These are phyloP conservation scores for Notocelia uddmanniana DNA, from an alignment of 2,888 invertebrate genomes.

Conservation along the genomic window DNA sequence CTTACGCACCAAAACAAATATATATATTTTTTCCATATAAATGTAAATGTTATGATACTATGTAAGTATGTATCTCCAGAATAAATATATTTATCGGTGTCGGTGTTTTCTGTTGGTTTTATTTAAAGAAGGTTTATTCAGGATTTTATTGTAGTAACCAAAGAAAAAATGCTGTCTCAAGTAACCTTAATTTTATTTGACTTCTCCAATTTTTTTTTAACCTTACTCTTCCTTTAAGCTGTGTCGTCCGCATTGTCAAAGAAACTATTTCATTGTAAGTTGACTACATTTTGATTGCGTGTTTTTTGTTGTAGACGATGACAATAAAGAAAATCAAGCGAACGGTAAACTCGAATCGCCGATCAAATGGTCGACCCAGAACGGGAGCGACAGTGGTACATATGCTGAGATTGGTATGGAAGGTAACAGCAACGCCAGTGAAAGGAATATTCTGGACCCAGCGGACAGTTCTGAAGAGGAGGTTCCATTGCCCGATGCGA, in stretches of 20 bases:
- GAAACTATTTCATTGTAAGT: neutral
- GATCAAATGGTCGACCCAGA: slow-evolving; percentile 79
- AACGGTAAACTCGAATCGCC: slow-evolving; percentile 82
- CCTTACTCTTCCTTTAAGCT: no score
- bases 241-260: neutral
- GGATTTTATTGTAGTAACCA: no score
- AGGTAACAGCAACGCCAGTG: slow-evolving; percentile 76
- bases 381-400: slow-evolving; percentile 82
- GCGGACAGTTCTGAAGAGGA: slow-evolving; percentile 83
- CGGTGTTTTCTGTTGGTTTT: no score
- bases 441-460: slow-evolving; percentile 79
- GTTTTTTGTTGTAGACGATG: slow-evolving; percentile 67
- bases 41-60: no score
- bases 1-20: no score
- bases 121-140: no score
- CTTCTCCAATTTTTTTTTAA: no score
- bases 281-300: neutral
- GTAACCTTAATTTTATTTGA: no score
- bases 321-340: slow-evolving; percentile 82
- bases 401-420: slow-evolving; percentile 82
- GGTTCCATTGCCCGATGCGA: slow-evolving; percentile 77
- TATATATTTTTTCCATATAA: no score
- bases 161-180: no score
- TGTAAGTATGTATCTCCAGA: no score
- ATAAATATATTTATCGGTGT: no score